Conservation (phyloP, 2,888 invertebrate genomes). For the Callimorpha dominula region DNA sequence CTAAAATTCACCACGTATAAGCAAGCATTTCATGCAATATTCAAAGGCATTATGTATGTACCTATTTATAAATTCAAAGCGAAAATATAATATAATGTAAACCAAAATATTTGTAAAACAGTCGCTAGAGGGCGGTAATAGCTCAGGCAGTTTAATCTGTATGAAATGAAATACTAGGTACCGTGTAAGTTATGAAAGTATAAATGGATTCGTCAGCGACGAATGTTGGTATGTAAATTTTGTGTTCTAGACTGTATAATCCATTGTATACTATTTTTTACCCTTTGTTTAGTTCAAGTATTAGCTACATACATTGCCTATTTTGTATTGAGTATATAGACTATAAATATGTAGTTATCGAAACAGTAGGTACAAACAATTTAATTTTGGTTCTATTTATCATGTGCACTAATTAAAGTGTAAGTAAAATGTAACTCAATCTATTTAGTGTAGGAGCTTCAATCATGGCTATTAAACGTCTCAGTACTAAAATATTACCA, state of each 20-base stretch:
- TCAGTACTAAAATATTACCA: too few relatives aligned
- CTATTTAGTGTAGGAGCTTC: too few relatives aligned
- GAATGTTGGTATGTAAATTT: not conserved
- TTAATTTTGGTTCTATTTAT: too few relatives aligned
- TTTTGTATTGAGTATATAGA: not conserved
- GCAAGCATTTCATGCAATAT: slow-evolving; percentile 60
- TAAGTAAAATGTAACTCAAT: too few relatives aligned
- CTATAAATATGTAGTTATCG: not conserved
- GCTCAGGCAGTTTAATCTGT: slow-evolving; percentile 22
- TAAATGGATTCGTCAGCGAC: not conserved
- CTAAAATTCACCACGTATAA: slow-evolving; percentile 25
- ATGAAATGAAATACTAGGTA: slow-evolving; percentile 16
- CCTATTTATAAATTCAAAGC: slow-evolving; percentile 62
- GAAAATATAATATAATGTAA: slow-evolving; percentile 68
- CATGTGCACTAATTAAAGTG: not conserved
- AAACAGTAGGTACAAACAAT: not conserved
- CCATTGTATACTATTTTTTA: not conserved
- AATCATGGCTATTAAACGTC: too few relatives aligned
- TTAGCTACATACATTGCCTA: not conserved
- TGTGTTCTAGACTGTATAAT: not conserved
- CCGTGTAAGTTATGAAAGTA: slow-evolving; percentile 8
- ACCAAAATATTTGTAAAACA: slow-evolving; percentile 66
- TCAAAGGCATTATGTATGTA: slow-evolving; percentile 56
- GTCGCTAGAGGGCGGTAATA: slow-evolving; percentile 28
- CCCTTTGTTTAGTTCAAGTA: not conserved